A percentile compares a stretch with the other conserved stretches of the same genome.
Evolutionary conservation across 2,888 invertebrate species (phyloP).

Genomic region (Auanema freiburgensis): DNA sequence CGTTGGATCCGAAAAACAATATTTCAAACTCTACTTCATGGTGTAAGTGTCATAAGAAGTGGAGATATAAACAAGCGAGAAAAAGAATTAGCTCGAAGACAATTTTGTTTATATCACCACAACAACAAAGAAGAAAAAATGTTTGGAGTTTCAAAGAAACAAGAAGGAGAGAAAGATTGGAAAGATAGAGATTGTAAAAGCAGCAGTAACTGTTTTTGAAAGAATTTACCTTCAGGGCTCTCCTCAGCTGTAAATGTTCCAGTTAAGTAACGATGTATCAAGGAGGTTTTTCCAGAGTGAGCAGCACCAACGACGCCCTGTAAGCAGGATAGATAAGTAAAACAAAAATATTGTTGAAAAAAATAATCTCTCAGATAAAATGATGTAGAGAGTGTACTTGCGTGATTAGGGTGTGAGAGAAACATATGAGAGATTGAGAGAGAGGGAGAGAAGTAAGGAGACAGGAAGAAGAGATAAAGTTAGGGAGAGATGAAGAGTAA

Average conservation of each 20-base stretch:
- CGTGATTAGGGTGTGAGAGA: background rate
- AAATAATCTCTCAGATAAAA: background rate
- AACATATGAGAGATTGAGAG: background rate
- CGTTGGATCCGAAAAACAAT: no score
- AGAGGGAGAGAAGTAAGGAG: constrained; percentile 1
- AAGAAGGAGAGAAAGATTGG: no score
- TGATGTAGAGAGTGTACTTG: background rate
- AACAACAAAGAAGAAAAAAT: no score
- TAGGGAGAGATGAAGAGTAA: no score
- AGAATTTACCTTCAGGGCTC: constrained; percentile 80
- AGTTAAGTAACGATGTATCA: constrained; percentile 95
- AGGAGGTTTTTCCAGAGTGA: constrained; percentile 92
- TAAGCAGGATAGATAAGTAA: constrained; percentile 12
- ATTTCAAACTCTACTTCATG: no score
- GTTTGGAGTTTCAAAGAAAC: no score
- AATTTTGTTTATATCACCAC: no score
- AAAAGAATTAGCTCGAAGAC: no score
- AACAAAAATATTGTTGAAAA: background rate
- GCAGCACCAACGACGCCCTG: constrained; percentile 89
- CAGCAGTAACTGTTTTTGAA: background rate
- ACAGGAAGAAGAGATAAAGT: no score
- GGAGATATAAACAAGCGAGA: no score
- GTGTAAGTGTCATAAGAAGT: no score
- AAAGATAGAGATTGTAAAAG: no score
- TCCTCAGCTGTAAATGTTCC: constrained; percentile 97